Percentiles rank a stretch among this genome's conserved stretches.
Conservation (phyloP, 2,113 vertebrate species). For the Laticauda laticaudata region DNA sequence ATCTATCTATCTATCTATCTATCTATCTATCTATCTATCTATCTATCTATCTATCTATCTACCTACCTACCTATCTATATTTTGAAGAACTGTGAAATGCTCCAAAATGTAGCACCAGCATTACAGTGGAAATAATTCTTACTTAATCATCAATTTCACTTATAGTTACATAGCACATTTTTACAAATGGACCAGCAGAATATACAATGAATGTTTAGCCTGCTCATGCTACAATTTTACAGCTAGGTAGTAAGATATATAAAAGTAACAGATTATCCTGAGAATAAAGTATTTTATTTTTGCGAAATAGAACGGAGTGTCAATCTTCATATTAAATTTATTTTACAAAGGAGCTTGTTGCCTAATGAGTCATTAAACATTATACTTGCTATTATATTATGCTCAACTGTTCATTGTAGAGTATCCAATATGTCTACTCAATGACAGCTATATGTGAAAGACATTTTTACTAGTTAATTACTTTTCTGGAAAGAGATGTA, state of each 20-base stretch:
- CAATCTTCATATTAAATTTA: background rate
- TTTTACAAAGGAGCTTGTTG: background rate
- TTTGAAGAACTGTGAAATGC: background rate
- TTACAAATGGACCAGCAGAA: constrained; percentile 21
- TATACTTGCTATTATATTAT: constrained; percentile 8
- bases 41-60: too few species aligned
- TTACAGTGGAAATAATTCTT: background rate
- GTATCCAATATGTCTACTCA: background rate
- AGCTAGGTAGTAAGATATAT: background rate
- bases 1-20: too few species aligned
- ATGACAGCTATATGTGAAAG: constrained; percentile 6
- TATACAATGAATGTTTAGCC: constrained; percentile 17
- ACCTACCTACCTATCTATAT: background rate
- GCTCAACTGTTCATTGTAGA: background rate
- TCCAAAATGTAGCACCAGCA: background rate
- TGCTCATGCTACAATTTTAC: constrained; percentile 11
- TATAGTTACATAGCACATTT: constrained; percentile 35
- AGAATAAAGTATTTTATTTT: background rate
- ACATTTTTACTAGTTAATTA: background rate
- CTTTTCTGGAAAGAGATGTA: constrained; percentile 10
- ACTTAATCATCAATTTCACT: constrained; percentile 6
- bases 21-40: too few species aligned
- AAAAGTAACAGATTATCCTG: background rate
- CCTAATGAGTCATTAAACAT: constrained; percentile 7
- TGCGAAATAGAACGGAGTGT: background rate